Percentiles rank a stretch among this genome's conserved stretches.
These are phyloP conservation scores for Stegodyphus mimosarum DNA, from an alignment of 1,140 invertebrate species.

Conservation along the genomic window DNA sequence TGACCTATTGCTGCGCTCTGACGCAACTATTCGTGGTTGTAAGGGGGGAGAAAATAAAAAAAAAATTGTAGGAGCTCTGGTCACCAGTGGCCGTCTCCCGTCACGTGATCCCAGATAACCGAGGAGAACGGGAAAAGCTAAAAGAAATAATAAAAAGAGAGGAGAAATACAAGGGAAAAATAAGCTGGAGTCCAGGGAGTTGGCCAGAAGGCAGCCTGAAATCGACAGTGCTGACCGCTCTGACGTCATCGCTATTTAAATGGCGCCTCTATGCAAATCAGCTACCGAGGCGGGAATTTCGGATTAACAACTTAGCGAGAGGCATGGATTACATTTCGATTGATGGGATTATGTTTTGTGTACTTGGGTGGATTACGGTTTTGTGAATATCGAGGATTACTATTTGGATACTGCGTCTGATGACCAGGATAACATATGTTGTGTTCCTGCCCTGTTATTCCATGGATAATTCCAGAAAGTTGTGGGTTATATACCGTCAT, in stretches of 20 bases:
- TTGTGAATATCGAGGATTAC: too few species aligned
- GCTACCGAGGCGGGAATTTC: neutral
- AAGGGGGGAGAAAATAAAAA: neutral
- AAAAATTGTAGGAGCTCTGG: neutral
- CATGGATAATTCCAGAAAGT: too few species aligned
- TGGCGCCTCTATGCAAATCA: constrained; percentile 18
- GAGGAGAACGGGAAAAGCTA: neutral
- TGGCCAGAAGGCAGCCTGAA: neutral
- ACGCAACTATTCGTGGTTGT: too few species aligned
- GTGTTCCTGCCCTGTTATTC: too few species aligned
- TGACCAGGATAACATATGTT: too few species aligned
- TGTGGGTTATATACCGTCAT: too few species aligned
- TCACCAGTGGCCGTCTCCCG: constrained; percentile 21
- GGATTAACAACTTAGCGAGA: neutral
- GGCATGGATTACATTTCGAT: too few species aligned
- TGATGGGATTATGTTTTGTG: too few species aligned
- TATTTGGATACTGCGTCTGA: too few species aligned
- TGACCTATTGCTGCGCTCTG: too few species aligned
- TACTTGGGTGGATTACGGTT: too few species aligned
- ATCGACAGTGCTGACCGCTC: neutral
- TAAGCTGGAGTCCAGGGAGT: constrained; percentile 8
- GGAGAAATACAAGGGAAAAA: neutral
- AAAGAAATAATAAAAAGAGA: constrained; percentile 1
- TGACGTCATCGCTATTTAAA: constrained; percentile 22
- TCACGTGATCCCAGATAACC: constrained; percentile 45